phyloP scores from a whole-genome alignment of 2,888 invertebrate genomes.

The Galeopsomyia nigrocyanea region DNA sequence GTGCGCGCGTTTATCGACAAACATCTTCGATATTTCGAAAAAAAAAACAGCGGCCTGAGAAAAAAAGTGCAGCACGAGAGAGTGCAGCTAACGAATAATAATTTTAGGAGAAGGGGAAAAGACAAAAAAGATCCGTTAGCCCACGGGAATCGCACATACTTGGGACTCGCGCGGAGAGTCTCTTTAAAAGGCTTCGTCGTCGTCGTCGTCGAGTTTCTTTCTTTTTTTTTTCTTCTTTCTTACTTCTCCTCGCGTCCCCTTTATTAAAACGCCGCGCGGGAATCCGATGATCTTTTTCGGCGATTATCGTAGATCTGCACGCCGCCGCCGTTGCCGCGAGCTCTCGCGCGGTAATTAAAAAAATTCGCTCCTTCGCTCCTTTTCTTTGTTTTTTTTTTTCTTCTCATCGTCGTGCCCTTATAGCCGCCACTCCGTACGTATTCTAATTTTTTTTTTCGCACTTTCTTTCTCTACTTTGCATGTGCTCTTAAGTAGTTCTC shows the following conservation, averaged over 20 bases:
- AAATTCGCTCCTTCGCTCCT: slow-evolving; percentile 20
- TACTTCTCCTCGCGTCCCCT: slow-evolving; percentile 8
- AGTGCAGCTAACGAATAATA: slow-evolving; percentile 13
- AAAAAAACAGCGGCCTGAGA: slow-evolving; percentile 3
- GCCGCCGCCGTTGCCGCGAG: not conserved
- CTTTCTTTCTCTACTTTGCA: not conserved
- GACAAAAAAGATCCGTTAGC: slow-evolving; percentile 26
- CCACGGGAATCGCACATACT: not conserved
- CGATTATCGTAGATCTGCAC: slow-evolving; percentile 41
- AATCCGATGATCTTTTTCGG: slow-evolving; percentile 43
- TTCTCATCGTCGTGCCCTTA: not conserved
- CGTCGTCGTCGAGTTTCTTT: too few relatives aligned
- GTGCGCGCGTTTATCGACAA: slow-evolving; percentile 3
- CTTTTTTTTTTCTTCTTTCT: too few relatives aligned
- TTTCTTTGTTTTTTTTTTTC: not conserved
- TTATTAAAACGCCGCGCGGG: slow-evolving; percentile 40
- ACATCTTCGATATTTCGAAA: slow-evolving; percentile 10
- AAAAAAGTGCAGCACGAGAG: too few relatives aligned
- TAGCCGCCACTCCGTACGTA: too few relatives aligned
- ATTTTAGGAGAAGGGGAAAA: slow-evolving; percentile 8
- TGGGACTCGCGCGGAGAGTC: not conserved
- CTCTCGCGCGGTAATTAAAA: slow-evolving; percentile 41
- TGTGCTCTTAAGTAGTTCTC: too few relatives aligned
- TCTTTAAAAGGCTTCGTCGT: slow-evolving; percentile 29
- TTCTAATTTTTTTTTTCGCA: slow-evolving; percentile 1